Percentiles rank a stretch among this genome's conserved stretches.
Evolutionary conservation across 2,113 vertebrate genomes (phyloP).

Genomic region (Triplophysa siluroides): DNA sequence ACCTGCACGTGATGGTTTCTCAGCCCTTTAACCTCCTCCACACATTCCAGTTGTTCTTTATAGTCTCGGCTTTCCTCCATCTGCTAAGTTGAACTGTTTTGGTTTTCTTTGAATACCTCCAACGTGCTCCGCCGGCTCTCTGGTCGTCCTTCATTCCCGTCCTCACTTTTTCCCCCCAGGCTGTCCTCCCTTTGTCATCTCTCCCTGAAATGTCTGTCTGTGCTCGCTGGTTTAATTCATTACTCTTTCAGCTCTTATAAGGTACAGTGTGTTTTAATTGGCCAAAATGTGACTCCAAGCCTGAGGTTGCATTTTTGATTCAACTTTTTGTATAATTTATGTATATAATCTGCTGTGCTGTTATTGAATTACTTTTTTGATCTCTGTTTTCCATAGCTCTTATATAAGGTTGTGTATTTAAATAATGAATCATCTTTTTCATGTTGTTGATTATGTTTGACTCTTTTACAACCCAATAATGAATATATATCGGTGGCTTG

Average conservation of each 20-base stretch:
- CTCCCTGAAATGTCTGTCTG: neutral
- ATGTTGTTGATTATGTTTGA: too few species aligned
- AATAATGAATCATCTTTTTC: too few species aligned
- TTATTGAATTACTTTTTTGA: too few species aligned
- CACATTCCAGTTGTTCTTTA: constrained; percentile 44
- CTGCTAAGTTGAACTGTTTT: constrained; percentile 12
- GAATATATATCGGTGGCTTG: too few species aligned
- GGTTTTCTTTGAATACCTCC: constrained; percentile 23
- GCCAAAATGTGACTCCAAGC: too few species aligned
- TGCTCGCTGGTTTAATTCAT: neutral
- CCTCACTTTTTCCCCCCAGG: neutral
- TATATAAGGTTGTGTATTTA: neutral
- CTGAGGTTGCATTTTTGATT: too few species aligned
- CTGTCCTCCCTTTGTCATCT: constrained; percentile 11
- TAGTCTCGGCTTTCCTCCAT: constrained; percentile 31
- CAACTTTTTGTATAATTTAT: too few species aligned
- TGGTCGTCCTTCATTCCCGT: constrained; percentile 12
- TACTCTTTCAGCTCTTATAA: neutral
- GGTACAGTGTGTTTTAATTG: too few species aligned
- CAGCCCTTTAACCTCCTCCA: constrained; percentile 21
- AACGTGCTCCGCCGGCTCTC: neutral
- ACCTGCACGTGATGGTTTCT: constrained; percentile 51
- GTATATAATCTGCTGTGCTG: too few species aligned
- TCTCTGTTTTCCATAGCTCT: too few species aligned
- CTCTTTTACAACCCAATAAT: neutral